Evolutionary conservation across 2,113 vertebrate genomes (phyloP), one percentile per base, ranked within the genome.

Genomic region (Taxidea taxus): DNA sequence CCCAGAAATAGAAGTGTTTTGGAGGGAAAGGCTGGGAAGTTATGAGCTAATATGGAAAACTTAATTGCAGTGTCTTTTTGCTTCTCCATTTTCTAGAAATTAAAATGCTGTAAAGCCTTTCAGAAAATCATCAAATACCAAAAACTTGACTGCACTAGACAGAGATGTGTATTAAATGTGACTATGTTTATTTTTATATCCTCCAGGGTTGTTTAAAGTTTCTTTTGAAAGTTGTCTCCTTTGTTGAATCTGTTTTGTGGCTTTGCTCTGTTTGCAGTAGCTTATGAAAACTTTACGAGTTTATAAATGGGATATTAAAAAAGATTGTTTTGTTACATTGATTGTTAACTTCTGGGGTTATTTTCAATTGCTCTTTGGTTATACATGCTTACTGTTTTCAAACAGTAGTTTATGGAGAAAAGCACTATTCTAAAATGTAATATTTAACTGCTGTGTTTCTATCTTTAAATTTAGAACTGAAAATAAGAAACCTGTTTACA

Each of bases 401-500:
- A 87, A 62, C 29, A 91, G 51, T 64, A 62, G 56, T 94, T 90
- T 44, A 88, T 58, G 51, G 51, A 95, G 78, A 91, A 89, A 89
- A 64, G 16, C 37, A 64, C 49, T 77, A 14, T n/a, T 89, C 37
- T 90, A 64, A 74, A 97, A 90, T 85, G 49, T 81, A 64, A 58
- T 62, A 39, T 95, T 88, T 94, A 91, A 88, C 3, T 15, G 23
- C 44, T 74, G 1, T 75, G 44, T 81, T 98, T 92, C 42, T 64
- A 7, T 94, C 37, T 97, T 92, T 93, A 88, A 82, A 77, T 82
- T 90, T 85, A 97, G 91, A 93, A 47, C 47, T 12, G 44, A 89
- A 70, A 96, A 44, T 72, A 91, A 70, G 83, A 83, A 62, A 60
- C 27, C n/a, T 87, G 78, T 89, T 93, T 95, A 72, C 87, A 82